These are phyloP conservation scores for Muricea muricata DNA, from an alignment of 92 coral and sea anemone species.

Conservation along the genomic window DNA sequence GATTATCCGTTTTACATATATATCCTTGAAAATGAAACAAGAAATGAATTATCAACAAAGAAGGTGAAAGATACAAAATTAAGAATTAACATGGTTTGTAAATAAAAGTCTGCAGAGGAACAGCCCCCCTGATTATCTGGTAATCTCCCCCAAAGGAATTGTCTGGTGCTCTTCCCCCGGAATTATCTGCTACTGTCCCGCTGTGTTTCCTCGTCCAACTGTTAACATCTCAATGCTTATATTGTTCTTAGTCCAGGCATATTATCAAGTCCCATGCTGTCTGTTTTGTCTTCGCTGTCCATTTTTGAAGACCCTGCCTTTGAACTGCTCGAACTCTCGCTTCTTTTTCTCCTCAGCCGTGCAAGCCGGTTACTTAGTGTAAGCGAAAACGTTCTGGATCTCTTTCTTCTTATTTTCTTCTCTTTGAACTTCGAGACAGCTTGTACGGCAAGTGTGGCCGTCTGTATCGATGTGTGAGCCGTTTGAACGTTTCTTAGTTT, in stretches of 20 bases:
- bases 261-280: background rate
- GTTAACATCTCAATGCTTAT: too few species aligned
- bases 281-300: background rate
- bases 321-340: background rate
- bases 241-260: background rate
- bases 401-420: slow-evolving; percentile 46
- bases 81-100: too few species aligned
- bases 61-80: too few species aligned
- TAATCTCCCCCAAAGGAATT: too few species aligned
- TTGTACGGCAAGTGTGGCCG: slow-evolving; percentile 80
- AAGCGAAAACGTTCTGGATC: slow-evolving; percentile 20
- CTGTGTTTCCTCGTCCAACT: too few species aligned
- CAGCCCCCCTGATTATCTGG: too few species aligned
- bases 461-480: slow-evolving; percentile 78
- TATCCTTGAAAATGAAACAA: too few species aligned
- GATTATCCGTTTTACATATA: too few species aligned
- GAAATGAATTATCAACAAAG: too few species aligned
- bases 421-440: slow-evolving; percentile 75
- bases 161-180: too few species aligned
- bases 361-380: background rate
- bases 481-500: slow-evolving; percentile 83
- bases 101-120: too few species aligned
- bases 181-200: too few species aligned
- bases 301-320: background rate
- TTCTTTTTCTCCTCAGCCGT: slow-evolving; percentile 10